A percentile compares a stretch with the other conserved stretches of the same genome.
phyloP scores from a whole-genome alignment of 1,140 invertebrate species.

The Bombus terrestris region DNA sequence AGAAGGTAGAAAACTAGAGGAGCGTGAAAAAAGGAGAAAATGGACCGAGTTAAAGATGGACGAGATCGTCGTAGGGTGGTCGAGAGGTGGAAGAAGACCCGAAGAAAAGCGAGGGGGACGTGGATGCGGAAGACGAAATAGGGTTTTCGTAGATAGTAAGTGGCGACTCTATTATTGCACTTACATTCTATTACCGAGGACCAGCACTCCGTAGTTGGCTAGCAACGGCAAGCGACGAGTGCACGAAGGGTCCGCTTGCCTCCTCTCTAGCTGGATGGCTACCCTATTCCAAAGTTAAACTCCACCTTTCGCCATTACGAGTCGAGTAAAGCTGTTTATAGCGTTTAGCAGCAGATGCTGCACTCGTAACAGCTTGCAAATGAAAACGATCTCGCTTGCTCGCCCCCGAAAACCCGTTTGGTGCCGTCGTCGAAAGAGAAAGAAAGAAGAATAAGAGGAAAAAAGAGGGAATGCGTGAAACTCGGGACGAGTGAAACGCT shows the following conservation, averaged over 20 bases:
- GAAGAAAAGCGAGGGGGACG: neutral
- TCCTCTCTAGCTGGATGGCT: constrained; percentile 23
- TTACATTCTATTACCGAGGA: constrained; percentile 56
- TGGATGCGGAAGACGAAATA: constrained; percentile 20
- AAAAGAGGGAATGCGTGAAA: too few species aligned
- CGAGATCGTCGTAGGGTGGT: neutral
- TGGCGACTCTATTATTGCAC: constrained; percentile 60
- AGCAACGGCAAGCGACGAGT: neutral
- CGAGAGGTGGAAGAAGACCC: neutral
- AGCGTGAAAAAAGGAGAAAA: neutral
- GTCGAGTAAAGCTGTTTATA: constrained; percentile 75
- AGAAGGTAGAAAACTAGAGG: neutral
- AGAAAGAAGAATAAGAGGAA: neutral
- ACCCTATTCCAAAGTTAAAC: constrained; percentile 72
- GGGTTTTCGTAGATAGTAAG: constrained; percentile 9
- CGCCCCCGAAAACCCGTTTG: neutral
- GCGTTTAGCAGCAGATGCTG: constrained; percentile 77
- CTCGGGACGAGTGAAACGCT: too few species aligned
- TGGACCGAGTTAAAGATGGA: neutral
- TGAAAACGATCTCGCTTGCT: constrained; percentile 71
- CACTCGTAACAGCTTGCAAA: constrained; percentile 79
- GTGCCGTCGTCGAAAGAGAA: neutral
- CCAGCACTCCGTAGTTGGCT: neutral
- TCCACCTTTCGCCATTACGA: constrained; percentile 69
- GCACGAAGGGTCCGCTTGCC: neutral